Base-by-base conservation (phyloP, 1,140 invertebrate genomes). In the Leguminivora glycinivorella region DNA sequence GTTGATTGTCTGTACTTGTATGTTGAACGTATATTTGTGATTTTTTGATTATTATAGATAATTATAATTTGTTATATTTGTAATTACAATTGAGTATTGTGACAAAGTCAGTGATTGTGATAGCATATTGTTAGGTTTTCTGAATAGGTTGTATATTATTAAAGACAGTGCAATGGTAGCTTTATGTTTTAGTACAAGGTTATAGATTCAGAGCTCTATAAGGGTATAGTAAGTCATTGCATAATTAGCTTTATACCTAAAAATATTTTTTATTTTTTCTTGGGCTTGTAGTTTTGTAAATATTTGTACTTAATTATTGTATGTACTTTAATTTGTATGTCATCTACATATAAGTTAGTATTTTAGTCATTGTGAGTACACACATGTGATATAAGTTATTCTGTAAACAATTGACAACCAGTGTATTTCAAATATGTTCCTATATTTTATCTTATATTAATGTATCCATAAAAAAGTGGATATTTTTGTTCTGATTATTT, bases 81-180 rank as follows among this genome's bases (percentile, higher is more conserved):
- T 22, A 68, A n/a, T 68, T 22, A 63, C 3, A 29, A 29, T 52
- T 56, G 43, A 31, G 52, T 26, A 69, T 52, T 69, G 43, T 69
- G 34, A 63, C 26, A 31, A 29, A 63, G 58, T 63, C 58, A 63
- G 58, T 29, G 58, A 63, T 63, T 63, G 58, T 63, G 58, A 63
- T 63, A 63, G 58, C 58, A 17, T 63, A 63, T 29, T 63, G 26
- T 63, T 63, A 63, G 26, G 17, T 43, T 63, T 63, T n/a, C 25
- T 58, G 5, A 29, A 34, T 63, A 63, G 56, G 24, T 58, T 58
- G 24, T 63, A 52, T 52, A 22, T 22, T 52, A 52, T 22, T 22
- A 22, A 52, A 22, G 22, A 52, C 47, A 52, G 47, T 52, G 47
- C 47, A 52, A 52, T 52, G 47, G 22, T 22, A 52, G 47, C 47